These are phyloP conservation scores for Gambusia yucatana DNA, from an alignment of 2,797 vertebrate species.

Conservation along the genomic window DNA sequence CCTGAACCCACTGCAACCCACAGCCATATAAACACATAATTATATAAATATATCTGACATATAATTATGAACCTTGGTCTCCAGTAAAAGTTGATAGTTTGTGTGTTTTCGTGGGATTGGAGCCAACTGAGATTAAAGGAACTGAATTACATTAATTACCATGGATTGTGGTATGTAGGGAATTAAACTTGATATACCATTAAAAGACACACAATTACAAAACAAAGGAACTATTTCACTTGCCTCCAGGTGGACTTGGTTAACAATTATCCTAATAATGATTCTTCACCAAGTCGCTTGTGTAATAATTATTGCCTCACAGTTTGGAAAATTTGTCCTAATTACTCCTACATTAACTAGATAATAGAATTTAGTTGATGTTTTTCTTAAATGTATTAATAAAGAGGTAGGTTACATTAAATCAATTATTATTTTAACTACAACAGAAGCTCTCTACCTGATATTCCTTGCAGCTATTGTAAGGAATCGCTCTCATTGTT, in stretches of 20 bases:
- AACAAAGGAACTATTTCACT: conserved; percentile 29
- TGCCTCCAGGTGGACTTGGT: conserved; percentile 58
- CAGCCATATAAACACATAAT: neutral
- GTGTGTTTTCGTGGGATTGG: conserved; percentile 1
- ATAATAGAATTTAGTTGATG: neutral
- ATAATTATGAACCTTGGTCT: neutral
- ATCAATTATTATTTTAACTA: conserved; percentile 1
- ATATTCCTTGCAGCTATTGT: conserved; percentile 21
- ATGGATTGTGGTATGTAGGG: conserved; percentile 23
- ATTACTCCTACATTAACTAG: conserved; percentile 50
- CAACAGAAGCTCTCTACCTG: conserved; percentile 49
- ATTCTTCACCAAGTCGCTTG: neutral
- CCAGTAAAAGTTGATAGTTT: conserved; percentile 7
- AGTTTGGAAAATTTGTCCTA: conserved; percentile 52
- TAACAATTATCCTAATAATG: conserved; percentile 56
- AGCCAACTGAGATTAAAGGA: conserved; percentile 17
- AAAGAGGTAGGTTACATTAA: neutral
- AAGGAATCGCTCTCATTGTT: conserved; percentile 38
- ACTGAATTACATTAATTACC: conserved; percentile 40
- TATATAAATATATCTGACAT: neutral
- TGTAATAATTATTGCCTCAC: conserved; percentile 33
- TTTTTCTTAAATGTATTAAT: neutral
- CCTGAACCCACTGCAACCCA: conserved; percentile 16
- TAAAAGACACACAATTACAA: conserved; percentile 45
- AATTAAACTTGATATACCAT: conserved; percentile 50